These are phyloP conservation scores for Eurytoma californica DNA, from an alignment of 2,888 invertebrate species.

Conservation along the genomic window DNA sequence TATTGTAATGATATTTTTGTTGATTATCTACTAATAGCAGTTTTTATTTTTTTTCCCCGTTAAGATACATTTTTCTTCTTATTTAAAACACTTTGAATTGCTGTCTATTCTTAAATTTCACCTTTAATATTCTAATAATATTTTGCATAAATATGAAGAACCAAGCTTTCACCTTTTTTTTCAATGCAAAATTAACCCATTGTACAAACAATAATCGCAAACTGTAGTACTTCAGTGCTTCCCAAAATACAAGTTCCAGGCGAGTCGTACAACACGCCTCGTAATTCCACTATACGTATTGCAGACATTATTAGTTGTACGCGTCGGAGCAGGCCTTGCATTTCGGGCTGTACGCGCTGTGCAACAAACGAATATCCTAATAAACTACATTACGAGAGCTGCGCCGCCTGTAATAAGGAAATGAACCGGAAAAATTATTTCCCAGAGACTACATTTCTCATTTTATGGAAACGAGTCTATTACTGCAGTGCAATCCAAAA, in stretches of 20 bases:
- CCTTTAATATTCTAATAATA: no score
- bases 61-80: no score
- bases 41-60: no score
- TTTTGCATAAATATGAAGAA: no score
- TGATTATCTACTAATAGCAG: no score
- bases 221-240: constrained; percentile 20
- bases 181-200: no score
- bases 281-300: constrained; percentile 37
- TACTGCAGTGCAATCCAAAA: no score
- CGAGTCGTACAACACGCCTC: constrained; percentile 18
- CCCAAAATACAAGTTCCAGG: constrained; percentile 26
- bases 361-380: constrained; percentile 30
- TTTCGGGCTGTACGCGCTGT: not conserved
- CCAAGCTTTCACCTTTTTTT: no score
- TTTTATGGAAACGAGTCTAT: not conserved
- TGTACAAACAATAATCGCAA: not conserved
- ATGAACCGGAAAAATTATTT: constrained; percentile 20
- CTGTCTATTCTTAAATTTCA: no score
- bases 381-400: constrained; percentile 30
- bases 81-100: no score
- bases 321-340: not conserved
- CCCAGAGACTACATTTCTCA: not conserved
- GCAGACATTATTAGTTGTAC: not conserved
- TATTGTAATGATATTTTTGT: no score
- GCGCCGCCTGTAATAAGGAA: not conserved